Base-by-base conservation (phyloP, 2,113 vertebrate species). In the Petromus typicus region DNA sequence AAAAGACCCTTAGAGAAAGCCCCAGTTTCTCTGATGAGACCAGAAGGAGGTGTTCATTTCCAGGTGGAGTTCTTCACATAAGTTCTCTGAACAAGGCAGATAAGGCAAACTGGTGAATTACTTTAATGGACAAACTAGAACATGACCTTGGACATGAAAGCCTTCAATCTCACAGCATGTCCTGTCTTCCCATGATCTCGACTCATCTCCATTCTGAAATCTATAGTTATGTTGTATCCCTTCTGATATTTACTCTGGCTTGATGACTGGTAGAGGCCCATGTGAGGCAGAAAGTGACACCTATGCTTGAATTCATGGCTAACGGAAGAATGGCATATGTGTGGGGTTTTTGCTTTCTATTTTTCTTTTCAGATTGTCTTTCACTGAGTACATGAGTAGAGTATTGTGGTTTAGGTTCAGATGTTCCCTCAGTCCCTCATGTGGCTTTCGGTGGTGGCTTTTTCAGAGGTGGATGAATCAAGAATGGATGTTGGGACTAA, bases 21-120 rank as follows among this genome's bases (percentile, higher is more conserved):
- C 95, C 93, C 95, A 94, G 83, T 96, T 97, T 95, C 97, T 97
- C 96, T 98, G 97, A 97, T 98, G 90, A 98, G 97, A 93, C 84
- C 94, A 96, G 79, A 94, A 76, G 75, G 95, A 56, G 51, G 61
- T 1, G 18, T 78, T 90, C 96, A 78, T 96, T 97, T 91, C 92
- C 91, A 95, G 93, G 54, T 83, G 97, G 83, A 96, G 63, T 59
- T 94, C 69, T 30, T 59, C 78, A 37, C 96, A 76, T 78, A 11
- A 0, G 1, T 91, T 97, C 51, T 14, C 81, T 94, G 85, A 91
- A 90, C 32, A 27, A 84, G 63, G 57, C n/a, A 95, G 80, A 66
- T 84, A 91, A 91, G 43, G 90, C 78, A 95, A 79, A 67, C n/a
- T 91, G 81, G 34, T 76, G 79, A 73, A 89, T 91, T 69, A 37